These are phyloP conservation scores for Myanophis thanlyinensis DNA, from an alignment of 2,113 vertebrate species.

Conservation along the genomic window DNA sequence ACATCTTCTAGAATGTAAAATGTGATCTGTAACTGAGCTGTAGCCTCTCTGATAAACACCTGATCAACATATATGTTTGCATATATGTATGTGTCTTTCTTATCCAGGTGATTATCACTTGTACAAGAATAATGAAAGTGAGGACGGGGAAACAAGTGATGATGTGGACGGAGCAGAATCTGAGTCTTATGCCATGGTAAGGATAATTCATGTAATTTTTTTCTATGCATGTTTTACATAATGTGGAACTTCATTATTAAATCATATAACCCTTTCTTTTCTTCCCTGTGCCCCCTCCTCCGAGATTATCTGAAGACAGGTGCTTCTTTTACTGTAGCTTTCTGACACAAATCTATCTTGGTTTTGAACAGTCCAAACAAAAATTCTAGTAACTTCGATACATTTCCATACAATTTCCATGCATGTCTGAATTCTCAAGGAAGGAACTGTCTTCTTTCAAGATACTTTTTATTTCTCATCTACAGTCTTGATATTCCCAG, in stretches of 20 bases:
- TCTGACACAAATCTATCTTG: neutral
- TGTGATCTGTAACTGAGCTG: neutral
- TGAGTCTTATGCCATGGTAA: conserved; percentile 72
- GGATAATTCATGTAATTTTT: neutral
- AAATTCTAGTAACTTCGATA: neutral
- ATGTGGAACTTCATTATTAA: neutral
- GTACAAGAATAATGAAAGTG: conserved; percentile 1
- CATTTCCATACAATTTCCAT: neutral
- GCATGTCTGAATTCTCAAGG: neutral
- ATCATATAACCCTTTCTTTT: neutral
- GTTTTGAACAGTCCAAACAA: neutral
- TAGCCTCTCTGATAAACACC: neutral
- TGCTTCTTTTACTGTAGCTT: neutral
- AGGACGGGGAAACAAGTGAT: conserved; percentile 55
- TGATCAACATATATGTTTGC: neutral
- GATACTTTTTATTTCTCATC: neutral
- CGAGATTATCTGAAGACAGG: neutral
- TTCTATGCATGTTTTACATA: neutral
- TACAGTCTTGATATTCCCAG: neutral
- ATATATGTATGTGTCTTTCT: neutral
- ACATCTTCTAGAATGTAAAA: neutral
- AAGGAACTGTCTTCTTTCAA: neutral
- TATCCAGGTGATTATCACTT: conserved; percentile 61
- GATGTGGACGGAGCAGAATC: conserved; percentile 56
- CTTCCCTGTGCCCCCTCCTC: neutral